Evolutionary conservation across 1,140 invertebrate genomes (phyloP).

Genomic region (Aethina tumida): DNA sequence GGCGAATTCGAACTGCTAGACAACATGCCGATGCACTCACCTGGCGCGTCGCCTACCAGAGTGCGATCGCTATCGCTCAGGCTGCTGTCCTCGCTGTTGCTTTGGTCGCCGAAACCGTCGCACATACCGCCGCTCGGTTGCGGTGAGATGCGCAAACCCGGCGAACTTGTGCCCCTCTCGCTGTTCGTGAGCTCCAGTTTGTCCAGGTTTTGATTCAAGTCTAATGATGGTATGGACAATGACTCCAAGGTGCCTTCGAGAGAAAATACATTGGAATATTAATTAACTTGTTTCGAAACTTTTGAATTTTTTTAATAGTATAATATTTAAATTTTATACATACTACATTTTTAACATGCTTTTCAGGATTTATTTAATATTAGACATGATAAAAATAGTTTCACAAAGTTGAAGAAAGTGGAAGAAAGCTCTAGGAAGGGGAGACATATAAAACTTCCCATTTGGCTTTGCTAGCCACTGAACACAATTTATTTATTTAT

Average conservation of each 20-base stretch:
- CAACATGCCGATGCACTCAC: constrained; percentile 31
- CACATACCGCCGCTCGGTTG: constrained; percentile 25
- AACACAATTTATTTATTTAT: no score
- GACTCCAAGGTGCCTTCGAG: constrained; percentile 44
- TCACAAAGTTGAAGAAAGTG: no score
- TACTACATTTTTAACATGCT: no score
- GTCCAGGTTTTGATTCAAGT: constrained; percentile 30
- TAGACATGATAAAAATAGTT: no score
- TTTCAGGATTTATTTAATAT: no score
- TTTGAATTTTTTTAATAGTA: constrained; percentile 1
- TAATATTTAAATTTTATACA: no score
- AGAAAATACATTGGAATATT: constrained; percentile 13
- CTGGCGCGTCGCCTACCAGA: constrained; percentile 50
- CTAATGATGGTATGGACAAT: constrained; percentile 43
- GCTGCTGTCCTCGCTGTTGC: constrained; percentile 69
- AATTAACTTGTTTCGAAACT: background rate
- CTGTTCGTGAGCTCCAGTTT: constrained; percentile 18
- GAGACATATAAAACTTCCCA: no score
- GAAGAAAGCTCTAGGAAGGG: no score
- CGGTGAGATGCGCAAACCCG: constrained; percentile 25
- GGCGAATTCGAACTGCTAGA: constrained; percentile 31
- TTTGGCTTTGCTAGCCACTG: no score
- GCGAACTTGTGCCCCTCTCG: constrained; percentile 21
- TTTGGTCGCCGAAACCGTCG: constrained; percentile 42
- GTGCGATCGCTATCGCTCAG: constrained; percentile 67